Evolutionary conservation across 2,888 invertebrate species (phyloP).

Genomic region (Stenchaetothrips biformis): DNA sequence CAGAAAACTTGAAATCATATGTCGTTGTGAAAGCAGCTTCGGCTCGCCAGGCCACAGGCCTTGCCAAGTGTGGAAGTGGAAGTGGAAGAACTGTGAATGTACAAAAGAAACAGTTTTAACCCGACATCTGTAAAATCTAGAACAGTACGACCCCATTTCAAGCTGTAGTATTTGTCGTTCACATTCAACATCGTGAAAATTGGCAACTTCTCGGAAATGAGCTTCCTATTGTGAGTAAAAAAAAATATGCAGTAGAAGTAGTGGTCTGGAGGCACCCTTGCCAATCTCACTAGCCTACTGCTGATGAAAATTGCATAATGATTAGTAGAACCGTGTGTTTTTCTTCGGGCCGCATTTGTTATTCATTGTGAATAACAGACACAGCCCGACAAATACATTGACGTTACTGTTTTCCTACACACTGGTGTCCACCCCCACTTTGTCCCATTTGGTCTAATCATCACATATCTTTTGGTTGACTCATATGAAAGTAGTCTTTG

Average conservation of each 20-base stretch:
- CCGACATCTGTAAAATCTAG: not conserved
- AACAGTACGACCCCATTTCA: not conserved
- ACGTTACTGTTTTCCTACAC: too few relatives aligned
- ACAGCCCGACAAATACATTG: not conserved
- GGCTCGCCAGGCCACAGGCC: too few relatives aligned
- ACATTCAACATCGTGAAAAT: not conserved
- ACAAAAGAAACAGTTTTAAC: not conserved
- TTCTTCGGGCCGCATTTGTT: not conserved
- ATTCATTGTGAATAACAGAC: not conserved
- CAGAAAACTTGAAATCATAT: too few relatives aligned
- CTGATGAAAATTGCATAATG: not conserved
- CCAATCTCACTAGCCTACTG: not conserved
- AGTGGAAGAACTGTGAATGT: too few relatives aligned
- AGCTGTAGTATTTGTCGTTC: not conserved
- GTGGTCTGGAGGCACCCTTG: not conserved
- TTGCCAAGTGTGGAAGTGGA: too few relatives aligned
- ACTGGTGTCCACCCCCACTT: not conserved
- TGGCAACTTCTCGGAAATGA: conserved; percentile 8
- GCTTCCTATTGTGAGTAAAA: conserved; percentile 10
- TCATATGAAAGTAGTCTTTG: not conserved
- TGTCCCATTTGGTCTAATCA: not conserved
- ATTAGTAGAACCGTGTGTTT: not conserved
- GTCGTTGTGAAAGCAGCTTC: too few relatives aligned
- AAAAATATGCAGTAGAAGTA: too few relatives aligned
- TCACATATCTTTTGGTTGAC: not conserved